Percentiles rank a stretch among this genome's conserved stretches.
Conservation (phyloP, 2,888 invertebrate genomes). For the Drosophila putrida region DNA sequence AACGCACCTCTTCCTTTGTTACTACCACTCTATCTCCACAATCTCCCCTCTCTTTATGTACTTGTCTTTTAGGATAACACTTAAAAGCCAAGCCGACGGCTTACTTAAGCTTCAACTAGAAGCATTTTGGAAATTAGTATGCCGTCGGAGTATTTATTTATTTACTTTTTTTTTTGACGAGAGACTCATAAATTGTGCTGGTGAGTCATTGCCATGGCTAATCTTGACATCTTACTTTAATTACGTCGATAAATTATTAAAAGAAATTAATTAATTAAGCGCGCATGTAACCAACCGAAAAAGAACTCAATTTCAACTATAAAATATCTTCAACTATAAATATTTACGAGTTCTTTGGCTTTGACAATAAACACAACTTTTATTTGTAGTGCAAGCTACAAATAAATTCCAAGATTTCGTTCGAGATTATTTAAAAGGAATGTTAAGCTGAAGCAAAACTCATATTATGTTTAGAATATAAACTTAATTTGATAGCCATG, state of each 20-base stretch:
- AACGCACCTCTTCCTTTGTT: constrained; percentile 46
- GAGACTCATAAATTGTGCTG: constrained; percentile 1
- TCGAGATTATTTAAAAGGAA: no score
- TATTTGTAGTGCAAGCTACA: neutral
- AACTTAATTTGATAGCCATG: neutral
- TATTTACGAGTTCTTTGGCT: constrained; percentile 16
- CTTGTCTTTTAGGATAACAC: neutral
- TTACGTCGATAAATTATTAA: constrained; percentile 10
- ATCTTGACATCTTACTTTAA: constrained; percentile 7
- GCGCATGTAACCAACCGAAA: neutral
- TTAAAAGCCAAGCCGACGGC: constrained; percentile 44
- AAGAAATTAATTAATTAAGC: constrained; percentile 12
- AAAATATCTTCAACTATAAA: constrained; percentile 2
- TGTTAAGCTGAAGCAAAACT: no score
- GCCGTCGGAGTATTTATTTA: constrained; percentile 22
- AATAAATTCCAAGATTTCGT: neutral
- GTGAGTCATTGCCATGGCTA: constrained; percentile 1
- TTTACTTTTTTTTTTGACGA: neutral
- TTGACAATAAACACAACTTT: constrained; percentile 3
- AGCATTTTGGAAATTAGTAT: constrained; percentile 41
- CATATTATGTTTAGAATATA: neutral
- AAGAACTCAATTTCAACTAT: constrained; percentile 6
- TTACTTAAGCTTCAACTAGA: constrained; percentile 1
- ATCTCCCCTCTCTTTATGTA: neutral
- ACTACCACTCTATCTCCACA: neutral